Percentiles rank a stretch among this genome's conserved stretches.
These are phyloP conservation scores for Choloepus hoffmanni DNA, from an alignment of 2,113 vertebrate genomes.

Conservation along the genomic window DNA sequence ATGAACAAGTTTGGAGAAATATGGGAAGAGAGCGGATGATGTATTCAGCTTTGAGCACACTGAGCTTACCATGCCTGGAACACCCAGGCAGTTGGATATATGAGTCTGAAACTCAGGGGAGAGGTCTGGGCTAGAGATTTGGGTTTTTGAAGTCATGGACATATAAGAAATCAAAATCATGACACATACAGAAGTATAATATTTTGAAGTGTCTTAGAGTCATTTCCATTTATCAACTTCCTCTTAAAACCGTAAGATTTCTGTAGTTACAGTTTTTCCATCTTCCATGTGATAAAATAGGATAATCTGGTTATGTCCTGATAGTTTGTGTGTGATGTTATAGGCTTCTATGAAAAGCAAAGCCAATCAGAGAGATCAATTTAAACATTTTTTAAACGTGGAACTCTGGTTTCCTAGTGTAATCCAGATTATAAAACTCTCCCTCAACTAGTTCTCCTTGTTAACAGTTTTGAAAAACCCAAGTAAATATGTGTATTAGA, in stretches of 20 bases:
- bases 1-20: not conserved
- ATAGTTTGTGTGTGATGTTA: not conserved
- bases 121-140: not conserved
- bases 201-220: constrained; percentile 31
- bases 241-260: constrained; percentile 37
- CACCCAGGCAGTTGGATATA: not conserved
- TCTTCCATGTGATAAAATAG: constrained; percentile 6
- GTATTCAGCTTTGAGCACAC: not conserved
- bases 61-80: not conserved
- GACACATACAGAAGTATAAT: not conserved
- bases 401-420: not conserved
- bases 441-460: not conserved
- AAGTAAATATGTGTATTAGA: constrained; percentile 20
- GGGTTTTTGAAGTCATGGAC: constrained; percentile 26
- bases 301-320: not conserved
- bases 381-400: constrained; percentile 44
- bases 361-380: not conserved
- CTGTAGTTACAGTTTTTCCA: constrained; percentile 27
- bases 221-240: constrained; percentile 2
- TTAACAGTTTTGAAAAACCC: constrained; percentile 47
- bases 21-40: not conserved
- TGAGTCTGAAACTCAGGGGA: constrained; percentile 6
- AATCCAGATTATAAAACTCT: not conserved
- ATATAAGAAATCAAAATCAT: constrained; percentile 6
- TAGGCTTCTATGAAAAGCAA: constrained; percentile 43